Conservation (phyloP, 2,113 vertebrate genomes). For the Entosphenus tridentatus region DNA sequence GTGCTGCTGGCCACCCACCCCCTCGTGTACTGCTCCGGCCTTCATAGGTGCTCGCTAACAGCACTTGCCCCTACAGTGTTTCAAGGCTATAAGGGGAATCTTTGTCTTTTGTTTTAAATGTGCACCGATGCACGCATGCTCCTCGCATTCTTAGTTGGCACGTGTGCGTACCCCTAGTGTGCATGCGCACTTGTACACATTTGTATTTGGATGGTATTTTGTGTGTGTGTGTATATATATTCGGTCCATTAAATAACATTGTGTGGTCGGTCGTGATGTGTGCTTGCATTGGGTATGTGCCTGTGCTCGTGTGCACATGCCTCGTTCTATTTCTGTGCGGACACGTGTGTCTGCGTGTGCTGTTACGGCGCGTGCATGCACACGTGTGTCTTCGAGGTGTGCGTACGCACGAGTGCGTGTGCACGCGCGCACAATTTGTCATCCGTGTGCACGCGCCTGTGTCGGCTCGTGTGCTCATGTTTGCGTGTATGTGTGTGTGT, state of each 20-base stretch:
- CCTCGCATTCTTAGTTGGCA: no score
- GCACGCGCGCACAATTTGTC: neutral
- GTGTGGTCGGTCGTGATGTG: neutral
- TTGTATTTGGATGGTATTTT: neutral
- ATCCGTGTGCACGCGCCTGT: neutral
- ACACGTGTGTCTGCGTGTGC: neutral
- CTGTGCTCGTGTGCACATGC: neutral
- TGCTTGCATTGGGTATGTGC: neutral
- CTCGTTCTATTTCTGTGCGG: neutral
- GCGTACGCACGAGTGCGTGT: neutral
- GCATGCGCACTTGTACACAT: neutral
- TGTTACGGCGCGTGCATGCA: no score
- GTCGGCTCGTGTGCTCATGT: neutral
- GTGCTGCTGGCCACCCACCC: no score
- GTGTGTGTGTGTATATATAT: slow-evolving; percentile 1
- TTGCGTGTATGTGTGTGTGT: slow-evolving; percentile 1
- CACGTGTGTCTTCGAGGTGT: neutral
- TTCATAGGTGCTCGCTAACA: no score
- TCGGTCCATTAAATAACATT: neutral
- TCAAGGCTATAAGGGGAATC: no score
- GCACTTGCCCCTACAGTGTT: no score
- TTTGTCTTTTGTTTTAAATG: no score
- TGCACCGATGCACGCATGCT: no score
- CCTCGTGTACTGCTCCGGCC: no score
- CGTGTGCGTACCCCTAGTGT: neutral